These are phyloP conservation scores for Drosophila quasianomalipes DNA, from an alignment of 2,888 invertebrate genomes.

Conservation along the genomic window DNA sequence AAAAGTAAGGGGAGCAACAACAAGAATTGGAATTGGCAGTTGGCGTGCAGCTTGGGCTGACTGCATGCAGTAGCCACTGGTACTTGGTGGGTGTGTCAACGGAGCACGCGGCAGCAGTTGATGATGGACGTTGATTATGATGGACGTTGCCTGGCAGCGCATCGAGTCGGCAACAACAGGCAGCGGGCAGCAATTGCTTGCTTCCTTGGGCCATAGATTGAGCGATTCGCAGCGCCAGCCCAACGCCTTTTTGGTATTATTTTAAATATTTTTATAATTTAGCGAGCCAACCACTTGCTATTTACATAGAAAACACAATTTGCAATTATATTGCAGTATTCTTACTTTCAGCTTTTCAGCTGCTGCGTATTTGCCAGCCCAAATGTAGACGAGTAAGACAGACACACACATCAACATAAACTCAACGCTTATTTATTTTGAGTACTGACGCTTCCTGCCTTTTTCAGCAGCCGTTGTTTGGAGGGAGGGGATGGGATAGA, in stretches of 20 bases:
- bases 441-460: slow-evolving; percentile 63
- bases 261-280: slow-evolving; percentile 78
- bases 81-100: slow-evolving; percentile 76
- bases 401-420: slow-evolving; percentile 41
- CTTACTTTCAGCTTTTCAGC: slow-evolving; percentile 32
- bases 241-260: slow-evolving; percentile 79
- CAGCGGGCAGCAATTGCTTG: slow-evolving; percentile 59
- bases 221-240: slow-evolving; percentile 73
- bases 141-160: slow-evolving; percentile 62
- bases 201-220: slow-evolving; percentile 69
- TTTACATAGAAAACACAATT: slow-evolving; percentile 58
- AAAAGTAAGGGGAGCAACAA: slow-evolving; percentile 37
- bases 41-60: slow-evolving; percentile 59
- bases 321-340: slow-evolving; percentile 34
- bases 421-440: slow-evolving; percentile 47
- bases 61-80: slow-evolving; percentile 71
- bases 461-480: slow-evolving; percentile 6
- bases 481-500: neutral
- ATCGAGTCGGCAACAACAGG: slow-evolving; percentile 22
- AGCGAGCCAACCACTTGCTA: slow-evolving; percentile 39
- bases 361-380: slow-evolving; percentile 20
- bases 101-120: slow-evolving; percentile 74
- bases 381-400: slow-evolving; percentile 19
- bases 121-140: slow-evolving; percentile 79
- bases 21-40: slow-evolving; percentile 56